A percentile compares a stretch with the other conserved stretches of the same genome.
Evolutionary conservation across 2,888 invertebrate species (phyloP).

Genomic region (Cartodere bifasciata): DNA sequence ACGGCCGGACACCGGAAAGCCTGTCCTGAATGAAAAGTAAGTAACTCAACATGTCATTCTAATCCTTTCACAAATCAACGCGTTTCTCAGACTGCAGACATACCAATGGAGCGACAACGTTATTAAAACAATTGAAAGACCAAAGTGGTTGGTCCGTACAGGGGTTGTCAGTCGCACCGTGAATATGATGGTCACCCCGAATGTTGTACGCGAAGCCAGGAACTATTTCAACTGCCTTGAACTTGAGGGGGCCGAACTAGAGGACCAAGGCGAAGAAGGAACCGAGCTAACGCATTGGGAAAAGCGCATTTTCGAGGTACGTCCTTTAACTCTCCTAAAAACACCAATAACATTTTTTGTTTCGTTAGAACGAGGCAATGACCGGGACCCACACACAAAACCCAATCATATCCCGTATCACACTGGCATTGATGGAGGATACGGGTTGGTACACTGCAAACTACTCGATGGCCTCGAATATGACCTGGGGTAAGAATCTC

Average conservation of each 20-base stretch:
- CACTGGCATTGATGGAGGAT: constrained; percentile 94
- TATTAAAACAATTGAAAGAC: constrained; percentile 57
- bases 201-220: constrained; percentile 77
- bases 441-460: constrained; percentile 95
- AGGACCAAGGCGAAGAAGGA: constrained; percentile 97
- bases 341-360: constrained; percentile 8
- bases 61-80: not conserved
- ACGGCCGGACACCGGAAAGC: constrained; percentile 75
- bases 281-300: constrained; percentile 88
- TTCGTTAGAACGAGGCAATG: constrained; percentile 95
- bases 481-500: constrained; percentile 70
- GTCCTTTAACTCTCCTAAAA: constrained; percentile 5
- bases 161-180: constrained; percentile 33
- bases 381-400: constrained; percentile 98
- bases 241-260: constrained; percentile 92
- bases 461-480: constrained; percentile 72
- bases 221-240: constrained; percentile 75
- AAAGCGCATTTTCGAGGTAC: constrained; percentile 87
- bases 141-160: constrained; percentile 28
- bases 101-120: constrained; percentile 91
- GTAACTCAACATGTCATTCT: constrained; percentile 23
- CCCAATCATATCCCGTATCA: constrained; percentile 89
- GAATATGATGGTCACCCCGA: constrained; percentile 60
- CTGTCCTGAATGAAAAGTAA: constrained; percentile 76
- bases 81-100: constrained; percentile 57